phyloP scores from a whole-genome alignment of 2,888 invertebrate species.

The Bibio marci region DNA sequence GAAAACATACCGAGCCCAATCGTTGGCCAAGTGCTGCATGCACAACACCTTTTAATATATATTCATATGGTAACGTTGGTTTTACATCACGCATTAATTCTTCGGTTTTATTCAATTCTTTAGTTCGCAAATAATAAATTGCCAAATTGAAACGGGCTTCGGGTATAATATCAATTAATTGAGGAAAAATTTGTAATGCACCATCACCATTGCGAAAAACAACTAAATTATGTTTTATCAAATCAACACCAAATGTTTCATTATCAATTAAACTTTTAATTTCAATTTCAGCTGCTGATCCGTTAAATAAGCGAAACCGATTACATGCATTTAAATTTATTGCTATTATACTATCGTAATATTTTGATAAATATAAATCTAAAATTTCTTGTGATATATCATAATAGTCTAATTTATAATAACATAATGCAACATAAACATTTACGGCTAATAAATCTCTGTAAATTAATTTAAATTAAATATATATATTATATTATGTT shows the following conservation, averaged over 20 bases:
- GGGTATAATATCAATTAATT: constrained; percentile 84
- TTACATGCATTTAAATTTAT: constrained; percentile 76
- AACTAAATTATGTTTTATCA: constrained; percentile 87
- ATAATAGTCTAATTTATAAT: constrained; percentile 96
- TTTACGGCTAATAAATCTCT: constrained; percentile 87
- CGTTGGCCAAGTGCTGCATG: constrained; percentile 89
- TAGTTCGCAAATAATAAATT: constrained; percentile 78
- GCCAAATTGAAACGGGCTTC: constrained; percentile 94
- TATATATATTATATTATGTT: too few relatives aligned
- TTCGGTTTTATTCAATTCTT: constrained; percentile 78
- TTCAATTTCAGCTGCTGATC: constrained; percentile 86
- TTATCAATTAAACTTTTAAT: constrained; percentile 62
- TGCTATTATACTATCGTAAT: constrained; percentile 86
- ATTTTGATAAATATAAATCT: constrained; percentile 78
- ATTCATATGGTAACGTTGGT: constrained; percentile 87
- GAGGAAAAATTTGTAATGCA: constrained; percentile 76
- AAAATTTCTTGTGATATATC: constrained; percentile 97
- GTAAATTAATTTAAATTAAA: too few relatives aligned
- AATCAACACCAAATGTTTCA: constrained; percentile 73
- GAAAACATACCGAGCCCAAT: constrained; percentile 57
- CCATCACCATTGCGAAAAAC: constrained; percentile 91
- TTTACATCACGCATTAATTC: constrained; percentile 79
- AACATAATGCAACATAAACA: constrained; percentile 93
- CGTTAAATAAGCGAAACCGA: constrained; percentile 71
- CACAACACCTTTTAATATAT: constrained; percentile 90